Evolutionary conservation across 2,113 vertebrate genomes (phyloP).

Genomic region (Bubalus kerabau): DNA sequence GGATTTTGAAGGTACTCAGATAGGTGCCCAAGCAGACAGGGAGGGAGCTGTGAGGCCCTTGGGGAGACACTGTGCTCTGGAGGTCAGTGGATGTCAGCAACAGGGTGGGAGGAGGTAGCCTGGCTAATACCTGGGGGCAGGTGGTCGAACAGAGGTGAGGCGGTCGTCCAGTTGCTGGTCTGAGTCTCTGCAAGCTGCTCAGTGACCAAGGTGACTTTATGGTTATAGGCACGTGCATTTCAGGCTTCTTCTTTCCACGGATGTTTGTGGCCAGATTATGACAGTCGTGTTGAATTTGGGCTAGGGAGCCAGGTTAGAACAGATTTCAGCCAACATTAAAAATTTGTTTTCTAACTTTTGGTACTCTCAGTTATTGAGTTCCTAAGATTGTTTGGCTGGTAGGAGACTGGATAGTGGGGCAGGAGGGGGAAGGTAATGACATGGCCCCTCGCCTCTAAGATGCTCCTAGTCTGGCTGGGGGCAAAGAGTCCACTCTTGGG

Average conservation of each 20-base stretch:
- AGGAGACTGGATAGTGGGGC: no score
- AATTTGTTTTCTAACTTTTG: neutral
- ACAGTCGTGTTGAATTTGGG: fast-evolving
- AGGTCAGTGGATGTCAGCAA: neutral
- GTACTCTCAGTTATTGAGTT: neutral
- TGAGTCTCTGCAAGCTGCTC: neutral
- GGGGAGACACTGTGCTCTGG: neutral
- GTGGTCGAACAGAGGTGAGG: fast-evolving
- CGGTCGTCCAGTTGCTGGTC: fast-evolving
- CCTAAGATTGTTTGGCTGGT: neutral
- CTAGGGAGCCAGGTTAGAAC: neutral
- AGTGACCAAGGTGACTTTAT: fast-evolving
- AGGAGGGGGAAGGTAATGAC: no score
- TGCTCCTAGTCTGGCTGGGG: neutral
- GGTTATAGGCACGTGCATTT: fast-evolving
- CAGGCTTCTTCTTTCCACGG: neutral
- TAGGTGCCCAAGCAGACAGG: no score
- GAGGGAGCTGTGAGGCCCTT: neutral
- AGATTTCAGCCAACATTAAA: neutral
- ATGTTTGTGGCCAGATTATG: neutral
- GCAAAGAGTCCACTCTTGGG: neutral
- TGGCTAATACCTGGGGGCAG: fast-evolving
- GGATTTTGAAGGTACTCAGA: neutral
- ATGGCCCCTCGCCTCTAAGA: neutral
- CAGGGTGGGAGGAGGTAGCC: neutral